These are phyloP conservation scores for Sarcophaga caerulescens DNA, from an alignment of 2,888 invertebrate species.

Conservation along the genomic window DNA sequence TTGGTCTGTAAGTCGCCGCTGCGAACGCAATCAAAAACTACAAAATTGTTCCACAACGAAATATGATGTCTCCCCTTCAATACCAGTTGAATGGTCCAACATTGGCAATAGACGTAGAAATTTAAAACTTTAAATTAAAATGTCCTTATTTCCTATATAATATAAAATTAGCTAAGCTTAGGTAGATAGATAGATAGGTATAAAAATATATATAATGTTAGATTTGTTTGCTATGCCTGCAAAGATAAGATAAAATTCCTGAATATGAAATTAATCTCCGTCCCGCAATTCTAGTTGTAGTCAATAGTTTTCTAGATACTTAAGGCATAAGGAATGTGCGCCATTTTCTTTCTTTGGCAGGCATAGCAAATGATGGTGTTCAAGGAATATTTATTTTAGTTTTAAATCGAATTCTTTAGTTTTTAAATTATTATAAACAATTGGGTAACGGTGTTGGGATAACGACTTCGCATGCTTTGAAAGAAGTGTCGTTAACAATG, in stretches of 20 bases:
- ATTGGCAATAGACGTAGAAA: slow-evolving; percentile 78
- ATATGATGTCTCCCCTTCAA: slow-evolving; percentile 73
- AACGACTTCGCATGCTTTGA: background rate
- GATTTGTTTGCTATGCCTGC: slow-evolving; percentile 75
- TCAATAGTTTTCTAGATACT: background rate
- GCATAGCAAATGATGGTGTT: slow-evolving; percentile 73
- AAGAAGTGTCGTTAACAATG: background rate
- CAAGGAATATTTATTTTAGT: slow-evolving; percentile 56
- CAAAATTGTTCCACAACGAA: slow-evolving; percentile 82
- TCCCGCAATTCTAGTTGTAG: slow-evolving; percentile 18
- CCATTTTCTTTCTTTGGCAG: slow-evolving; percentile 42
- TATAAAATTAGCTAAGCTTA: no score
- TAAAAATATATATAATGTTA: background rate
- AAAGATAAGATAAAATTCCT: slow-evolving; percentile 14
- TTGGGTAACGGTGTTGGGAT: slow-evolving; percentile 62
- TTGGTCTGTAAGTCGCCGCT: slow-evolving; percentile 89
- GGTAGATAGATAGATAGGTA: background rate
- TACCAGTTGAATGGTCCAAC: slow-evolving; percentile 80
- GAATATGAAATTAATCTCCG: background rate
- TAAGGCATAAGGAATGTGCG: no score
- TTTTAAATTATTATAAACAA: slow-evolving; percentile 8
- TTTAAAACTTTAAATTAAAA: slow-evolving; percentile 72
- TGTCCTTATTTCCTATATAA: background rate
- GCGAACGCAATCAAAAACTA: slow-evolving; percentile 85
- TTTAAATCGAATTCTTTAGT: slow-evolving; percentile 19